Conservation (phyloP, 2,113 vertebrate species). For the Drymodes brunneopygia region DNA sequence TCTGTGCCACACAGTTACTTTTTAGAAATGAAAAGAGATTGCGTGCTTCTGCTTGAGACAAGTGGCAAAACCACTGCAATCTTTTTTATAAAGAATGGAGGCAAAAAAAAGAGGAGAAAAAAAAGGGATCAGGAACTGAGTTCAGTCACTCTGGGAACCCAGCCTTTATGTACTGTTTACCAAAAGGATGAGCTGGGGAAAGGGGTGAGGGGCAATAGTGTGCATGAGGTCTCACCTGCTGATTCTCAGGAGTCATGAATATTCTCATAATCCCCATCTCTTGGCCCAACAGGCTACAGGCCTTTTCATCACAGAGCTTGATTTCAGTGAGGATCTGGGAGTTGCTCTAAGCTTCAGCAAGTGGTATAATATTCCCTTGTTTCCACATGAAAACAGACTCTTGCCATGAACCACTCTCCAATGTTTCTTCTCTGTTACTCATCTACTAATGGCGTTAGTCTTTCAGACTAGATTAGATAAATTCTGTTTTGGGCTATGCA, state of each 20-base stretch:
- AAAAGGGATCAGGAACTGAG: slow-evolving; percentile 70
- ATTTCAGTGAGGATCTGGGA: slow-evolving; percentile 61
- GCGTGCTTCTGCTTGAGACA: slow-evolving; percentile 72
- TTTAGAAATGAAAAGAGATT: slow-evolving; percentile 84
- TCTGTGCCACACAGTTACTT: slow-evolving; percentile 79
- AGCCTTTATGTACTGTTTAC: slow-evolving; percentile 84
- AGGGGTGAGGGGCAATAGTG: slow-evolving; percentile 4
- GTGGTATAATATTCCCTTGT: slow-evolving; percentile 69
- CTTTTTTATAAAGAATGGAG: slow-evolving; percentile 23
- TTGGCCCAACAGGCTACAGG: slow-evolving; percentile 68
- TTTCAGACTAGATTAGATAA: slow-evolving; percentile 31
- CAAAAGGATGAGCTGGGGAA: slow-evolving; percentile 86
- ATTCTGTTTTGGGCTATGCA: neutral
- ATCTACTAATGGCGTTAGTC: slow-evolving; percentile 14
- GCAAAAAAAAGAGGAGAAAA: neutral
- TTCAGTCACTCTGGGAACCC: slow-evolving; percentile 86
- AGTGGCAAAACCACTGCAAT: slow-evolving; percentile 65
- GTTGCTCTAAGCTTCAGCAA: slow-evolving; percentile 56
- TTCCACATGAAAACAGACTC: slow-evolving; percentile 60
- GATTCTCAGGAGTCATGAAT: slow-evolving; percentile 88
- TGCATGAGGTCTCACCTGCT: slow-evolving; percentile 87
- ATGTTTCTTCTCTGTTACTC: slow-evolving; percentile 24
- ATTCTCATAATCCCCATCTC: slow-evolving; percentile 84
- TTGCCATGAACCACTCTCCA: slow-evolving; percentile 41
- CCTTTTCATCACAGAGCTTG: slow-evolving; percentile 60